Evolutionary conservation across 2,888 invertebrate genomes (phyloP).

Genomic region (Campoplex capitator): DNA sequence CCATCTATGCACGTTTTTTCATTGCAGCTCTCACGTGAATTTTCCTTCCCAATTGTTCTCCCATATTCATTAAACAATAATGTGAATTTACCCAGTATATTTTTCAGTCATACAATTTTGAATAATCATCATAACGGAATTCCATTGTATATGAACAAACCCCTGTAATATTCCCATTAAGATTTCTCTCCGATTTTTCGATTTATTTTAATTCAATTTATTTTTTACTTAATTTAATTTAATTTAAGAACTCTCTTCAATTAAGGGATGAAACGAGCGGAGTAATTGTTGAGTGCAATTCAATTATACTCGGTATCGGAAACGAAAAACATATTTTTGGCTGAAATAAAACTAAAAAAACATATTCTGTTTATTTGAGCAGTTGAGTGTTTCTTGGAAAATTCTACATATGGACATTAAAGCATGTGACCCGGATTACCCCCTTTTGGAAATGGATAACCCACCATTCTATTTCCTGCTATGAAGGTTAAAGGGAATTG

Average conservation of each 20-base stretch:
- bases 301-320: background rate
- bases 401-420: background rate
- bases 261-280: background rate
- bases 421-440: slow-evolving; percentile 20
- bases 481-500: slow-evolving; percentile 82
- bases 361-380: background rate
- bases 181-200: background rate
- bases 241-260: background rate
- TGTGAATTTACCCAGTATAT: background rate
- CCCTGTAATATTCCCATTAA: too few species aligned
- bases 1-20: background rate
- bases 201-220: background rate
- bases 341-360: background rate
- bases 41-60: background rate
- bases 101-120: background rate
- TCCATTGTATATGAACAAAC: background rate
- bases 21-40: background rate
- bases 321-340: background rate
- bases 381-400: background rate
- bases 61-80: background rate
- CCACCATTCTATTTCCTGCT: slow-evolving; percentile 79
- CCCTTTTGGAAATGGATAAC: slow-evolving; percentile 41
- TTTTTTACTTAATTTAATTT: background rate
- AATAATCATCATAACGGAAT: background rate
- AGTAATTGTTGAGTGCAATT: background rate